These are phyloP conservation scores for Zophobas morio DNA, from an alignment of 1,140 invertebrate genomes.

Conservation along the genomic window DNA sequence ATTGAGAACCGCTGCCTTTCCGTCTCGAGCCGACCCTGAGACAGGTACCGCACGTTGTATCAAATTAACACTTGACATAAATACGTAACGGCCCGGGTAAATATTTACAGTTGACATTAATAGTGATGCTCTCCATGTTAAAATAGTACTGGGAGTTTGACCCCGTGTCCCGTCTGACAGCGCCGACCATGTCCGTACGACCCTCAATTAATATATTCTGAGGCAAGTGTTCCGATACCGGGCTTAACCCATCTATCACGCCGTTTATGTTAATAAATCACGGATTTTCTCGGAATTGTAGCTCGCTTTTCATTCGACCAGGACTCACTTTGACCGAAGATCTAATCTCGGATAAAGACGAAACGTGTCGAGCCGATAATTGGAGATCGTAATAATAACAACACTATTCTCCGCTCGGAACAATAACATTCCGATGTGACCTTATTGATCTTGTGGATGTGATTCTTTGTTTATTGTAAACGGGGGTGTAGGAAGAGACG, in stretches of 20 bases:
- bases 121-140: slow-evolving; percentile 19
- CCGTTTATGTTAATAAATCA: slow-evolving; percentile 39
- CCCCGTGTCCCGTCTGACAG: slow-evolving; percentile 32
- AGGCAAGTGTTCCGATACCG: slow-evolving; percentile 39
- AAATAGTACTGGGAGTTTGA: slow-evolving; percentile 42
- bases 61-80: slow-evolving; percentile 36
- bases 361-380: slow-evolving; percentile 39
- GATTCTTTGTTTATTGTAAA: slow-evolving; percentile 13
- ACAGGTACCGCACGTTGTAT: slow-evolving; percentile 27
- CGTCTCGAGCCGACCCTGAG: slow-evolving; percentile 2
- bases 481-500: not conserved
- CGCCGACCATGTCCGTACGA: slow-evolving; percentile 24
- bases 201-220: slow-evolving; percentile 40
- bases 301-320: slow-evolving; percentile 19
- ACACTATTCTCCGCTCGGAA: slow-evolving; percentile 22
- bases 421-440: slow-evolving; percentile 24
- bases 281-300: slow-evolving; percentile 32
- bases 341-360: slow-evolving; percentile 34
- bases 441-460: slow-evolving; percentile 22
- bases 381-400: slow-evolving; percentile 38
- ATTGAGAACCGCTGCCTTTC: not conserved
- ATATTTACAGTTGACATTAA: slow-evolving; percentile 42
- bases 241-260: slow-evolving; percentile 38
- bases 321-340: slow-evolving; percentile 27
- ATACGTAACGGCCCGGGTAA: slow-evolving; percentile 28